A percentile compares a stretch with the other conserved stretches of the same genome.
Conservation (phyloP, 2,888 invertebrate species). For the Andrena bicolor region DNA sequence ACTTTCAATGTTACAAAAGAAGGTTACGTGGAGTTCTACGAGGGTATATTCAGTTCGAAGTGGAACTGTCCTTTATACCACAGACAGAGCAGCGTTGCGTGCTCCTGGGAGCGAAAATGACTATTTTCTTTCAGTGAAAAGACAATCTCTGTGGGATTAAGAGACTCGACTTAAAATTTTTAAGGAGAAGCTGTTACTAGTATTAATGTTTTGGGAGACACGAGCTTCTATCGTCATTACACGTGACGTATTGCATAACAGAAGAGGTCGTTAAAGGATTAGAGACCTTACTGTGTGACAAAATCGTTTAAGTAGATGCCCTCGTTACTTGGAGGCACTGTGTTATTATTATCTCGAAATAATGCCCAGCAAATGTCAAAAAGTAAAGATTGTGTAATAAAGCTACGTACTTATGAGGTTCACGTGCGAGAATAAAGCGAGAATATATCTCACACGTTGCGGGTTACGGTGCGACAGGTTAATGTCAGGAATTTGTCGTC, state of each 20-base stretch:
- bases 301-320: slow-evolving; percentile 1
- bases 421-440: neutral
- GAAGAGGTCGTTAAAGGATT: neutral
- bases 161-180: neutral
- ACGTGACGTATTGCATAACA: neutral
- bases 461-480: neutral
- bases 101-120: neutral
- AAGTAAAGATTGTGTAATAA: too few relatives aligned
- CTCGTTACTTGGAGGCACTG: neutral
- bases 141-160: neutral
- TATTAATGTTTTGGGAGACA: neutral
- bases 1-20: slow-evolving; percentile 18
- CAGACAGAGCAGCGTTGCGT: neutral
- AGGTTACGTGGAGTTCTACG: neutral
- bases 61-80: neutral
- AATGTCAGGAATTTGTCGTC: slow-evolving; percentile 27
- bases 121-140: neutral
- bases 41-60: neutral
- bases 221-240: neutral
- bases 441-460: neutral
- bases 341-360: neutral
- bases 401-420: neutral
- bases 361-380: too few relatives aligned
- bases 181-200: neutral
- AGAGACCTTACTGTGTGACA: neutral